phyloP scores from a whole-genome alignment of 1,140 invertebrate genomes.

The Pogonus chalceus region DNA sequence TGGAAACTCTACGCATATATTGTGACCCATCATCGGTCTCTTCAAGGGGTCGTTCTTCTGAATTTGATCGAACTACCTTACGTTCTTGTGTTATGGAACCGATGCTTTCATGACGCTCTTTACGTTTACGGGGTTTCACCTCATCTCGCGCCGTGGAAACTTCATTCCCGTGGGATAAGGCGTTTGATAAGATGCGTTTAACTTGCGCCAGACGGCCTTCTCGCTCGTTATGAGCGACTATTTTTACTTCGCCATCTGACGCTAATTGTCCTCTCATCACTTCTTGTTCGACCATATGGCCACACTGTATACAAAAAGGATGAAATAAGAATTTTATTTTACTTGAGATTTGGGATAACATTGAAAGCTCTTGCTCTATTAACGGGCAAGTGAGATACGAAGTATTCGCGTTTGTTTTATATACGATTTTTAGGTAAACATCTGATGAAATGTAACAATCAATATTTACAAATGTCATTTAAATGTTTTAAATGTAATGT shows the following conservation, averaged over 20 bases:
- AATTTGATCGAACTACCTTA: slow-evolving; percentile 66
- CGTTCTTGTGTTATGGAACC: slow-evolving; percentile 55
- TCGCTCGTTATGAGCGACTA: slow-evolving; percentile 15
- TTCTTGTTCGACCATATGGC: slow-evolving; percentile 23
- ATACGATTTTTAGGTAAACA: not conserved
- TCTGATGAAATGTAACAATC: not conserved
- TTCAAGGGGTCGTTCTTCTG: slow-evolving; percentile 48
- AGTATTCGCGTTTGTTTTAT: not conserved
- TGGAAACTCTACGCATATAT: slow-evolving; percentile 49
- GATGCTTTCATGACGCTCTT: slow-evolving; percentile 60
- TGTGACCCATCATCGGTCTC: slow-evolving; percentile 33
- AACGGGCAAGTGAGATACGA: not conserved
- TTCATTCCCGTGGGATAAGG: not conserved
- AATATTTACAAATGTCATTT: not conserved
- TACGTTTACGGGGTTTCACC: slow-evolving; percentile 52
- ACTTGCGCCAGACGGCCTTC: slow-evolving; percentile 21
- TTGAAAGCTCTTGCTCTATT: not conserved
- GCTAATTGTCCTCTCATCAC: slow-evolving; percentile 29
- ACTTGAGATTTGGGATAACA: not conserved
- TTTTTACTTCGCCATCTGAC: slow-evolving; percentile 23
- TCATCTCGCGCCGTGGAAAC: slow-evolving; percentile 18
- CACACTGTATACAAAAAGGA: slow-evolving; percentile 18
- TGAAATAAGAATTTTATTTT: not conserved
- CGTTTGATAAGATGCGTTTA: slow-evolving; percentile 18
- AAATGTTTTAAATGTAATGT: not conserved